A percentile compares a stretch with the other conserved stretches of the same genome.
phyloP scores from a whole-genome alignment of 1,140 invertebrate genomes.

The Manduca sexta region DNA sequence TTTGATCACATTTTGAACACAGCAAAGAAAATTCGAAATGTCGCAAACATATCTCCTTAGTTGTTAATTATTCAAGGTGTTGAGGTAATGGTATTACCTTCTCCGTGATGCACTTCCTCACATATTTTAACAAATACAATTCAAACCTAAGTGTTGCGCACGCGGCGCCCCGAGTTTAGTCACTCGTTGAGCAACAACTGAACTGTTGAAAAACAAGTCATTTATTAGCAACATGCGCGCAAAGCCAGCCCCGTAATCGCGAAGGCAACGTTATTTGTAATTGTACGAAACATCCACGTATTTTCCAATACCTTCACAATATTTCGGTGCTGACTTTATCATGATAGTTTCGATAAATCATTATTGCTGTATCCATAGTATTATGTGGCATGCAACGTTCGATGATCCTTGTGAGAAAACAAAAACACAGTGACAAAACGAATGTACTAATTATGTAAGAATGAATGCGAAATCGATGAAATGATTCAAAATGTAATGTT shows the following conservation, averaged over 20 bases:
- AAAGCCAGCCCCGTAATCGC: conserved; percentile 57
- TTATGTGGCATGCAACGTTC: conserved; percentile 62
- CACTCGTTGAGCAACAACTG: conserved; percentile 71
- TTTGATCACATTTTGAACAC: no score
- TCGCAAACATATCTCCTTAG: conserved; percentile 47
- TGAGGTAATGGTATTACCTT: conserved; percentile 68
- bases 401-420: conserved; percentile 15
- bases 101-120: conserved; percentile 61
- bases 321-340: conserved; percentile 56
- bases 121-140: conserved; percentile 68
- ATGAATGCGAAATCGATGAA: conserved; percentile 6
- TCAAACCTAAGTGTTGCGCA: conserved; percentile 70
- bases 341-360: conserved; percentile 42
- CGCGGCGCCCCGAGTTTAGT: conserved; percentile 70
- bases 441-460: neutral
- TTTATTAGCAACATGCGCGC: conserved; percentile 70
- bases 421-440: conserved; percentile 8
- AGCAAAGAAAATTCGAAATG: no score
- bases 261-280: conserved; percentile 23
- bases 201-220: conserved; percentile 73
- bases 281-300: neutral
- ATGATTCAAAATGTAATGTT: conserved; percentile 8
- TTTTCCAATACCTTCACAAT: conserved; percentile 40
- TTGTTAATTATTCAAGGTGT: conserved; percentile 45
- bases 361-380: conserved; percentile 50